A percentile compares a stretch with the other conserved stretches of the same genome.
Conservation (phyloP, 1,140 invertebrate genomes). For the Penaeus chinensis region DNA sequence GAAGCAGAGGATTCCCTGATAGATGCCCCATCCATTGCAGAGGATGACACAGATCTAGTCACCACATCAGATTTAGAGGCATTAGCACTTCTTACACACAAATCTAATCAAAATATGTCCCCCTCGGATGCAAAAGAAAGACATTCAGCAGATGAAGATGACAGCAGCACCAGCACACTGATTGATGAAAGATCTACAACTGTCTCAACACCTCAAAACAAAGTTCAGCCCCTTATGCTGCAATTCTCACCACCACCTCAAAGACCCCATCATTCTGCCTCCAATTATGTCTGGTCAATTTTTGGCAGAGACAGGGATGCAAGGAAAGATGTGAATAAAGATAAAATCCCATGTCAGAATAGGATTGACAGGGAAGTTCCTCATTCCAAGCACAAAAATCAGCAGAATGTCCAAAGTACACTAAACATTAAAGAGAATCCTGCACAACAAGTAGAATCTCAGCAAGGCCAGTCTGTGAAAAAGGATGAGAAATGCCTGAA, state of each 20-base stretch:
- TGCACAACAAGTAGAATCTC: background rate
- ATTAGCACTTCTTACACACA: constrained; percentile 23
- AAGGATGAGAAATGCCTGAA: background rate
- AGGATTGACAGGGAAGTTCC: background rate
- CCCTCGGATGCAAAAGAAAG: background rate
- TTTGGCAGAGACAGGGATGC: constrained; percentile 51
- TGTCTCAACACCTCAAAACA: background rate
- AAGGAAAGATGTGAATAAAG: background rate
- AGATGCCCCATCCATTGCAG: constrained; percentile 35
- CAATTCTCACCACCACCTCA: constrained; percentile 52
- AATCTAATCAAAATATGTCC: background rate
- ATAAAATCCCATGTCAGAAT: background rate
- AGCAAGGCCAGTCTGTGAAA: background rate
- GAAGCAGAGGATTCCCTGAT: constrained; percentile 41
- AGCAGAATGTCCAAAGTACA: too few relatives aligned
- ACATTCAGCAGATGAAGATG: background rate
- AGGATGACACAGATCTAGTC: constrained; percentile 57
- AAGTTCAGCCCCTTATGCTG: constrained; percentile 28
- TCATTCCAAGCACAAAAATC: background rate
- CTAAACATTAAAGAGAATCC: too few relatives aligned
- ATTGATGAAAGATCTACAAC: background rate
- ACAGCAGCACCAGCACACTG: background rate
- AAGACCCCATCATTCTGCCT: constrained; percentile 28
- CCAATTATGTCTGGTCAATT: constrained; percentile 54
- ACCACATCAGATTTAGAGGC: constrained; percentile 58